phyloP scores from a whole-genome alignment of 2,113 vertebrate species.

The Hippocampus comes region DNA sequence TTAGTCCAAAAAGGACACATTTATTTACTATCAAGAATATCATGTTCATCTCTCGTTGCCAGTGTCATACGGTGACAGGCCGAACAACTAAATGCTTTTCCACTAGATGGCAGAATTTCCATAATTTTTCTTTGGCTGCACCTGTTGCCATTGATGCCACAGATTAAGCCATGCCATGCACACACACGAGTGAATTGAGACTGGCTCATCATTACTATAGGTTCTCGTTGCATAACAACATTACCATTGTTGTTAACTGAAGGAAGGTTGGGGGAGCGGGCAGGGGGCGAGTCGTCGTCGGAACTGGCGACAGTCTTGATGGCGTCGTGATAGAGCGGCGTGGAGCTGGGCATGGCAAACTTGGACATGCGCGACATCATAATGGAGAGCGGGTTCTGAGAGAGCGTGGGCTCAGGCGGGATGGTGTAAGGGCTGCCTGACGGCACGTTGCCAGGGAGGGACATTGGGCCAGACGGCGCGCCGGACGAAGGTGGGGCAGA shows the following conservation, averaged over 20 bases:
- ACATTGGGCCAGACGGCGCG: constrained; percentile 75
- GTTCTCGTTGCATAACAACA: not conserved
- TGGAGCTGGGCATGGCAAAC: constrained; percentile 98
- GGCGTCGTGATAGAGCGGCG: constrained; percentile 96
- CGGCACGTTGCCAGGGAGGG: constrained; percentile 76
- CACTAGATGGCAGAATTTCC: not conserved
- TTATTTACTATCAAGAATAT: too few species aligned
- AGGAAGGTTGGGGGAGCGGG: constrained; percentile 93
- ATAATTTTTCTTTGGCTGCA: not conserved
- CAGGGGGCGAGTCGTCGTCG: constrained; percentile 95
- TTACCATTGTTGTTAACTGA: constrained; percentile 90
- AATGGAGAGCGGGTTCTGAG: constrained; percentile 97
- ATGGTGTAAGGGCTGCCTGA: constrained; percentile 95
- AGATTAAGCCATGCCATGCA: not conserved
- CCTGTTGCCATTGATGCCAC: too few species aligned
- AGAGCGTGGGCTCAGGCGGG: constrained; percentile 94
- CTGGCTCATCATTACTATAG: too few species aligned
- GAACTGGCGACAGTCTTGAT: constrained; percentile 99
- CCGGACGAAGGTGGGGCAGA: constrained; percentile 81
- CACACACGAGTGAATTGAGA: not conserved
- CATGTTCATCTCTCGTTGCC: too few species aligned
- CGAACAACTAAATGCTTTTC: not conserved
- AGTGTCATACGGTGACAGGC: not conserved
- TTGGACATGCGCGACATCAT: constrained; percentile 99
- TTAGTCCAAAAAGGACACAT: too few species aligned